Conservation (phyloP, 2,888 invertebrate genomes). For the Stenchaetothrips biformis region DNA sequence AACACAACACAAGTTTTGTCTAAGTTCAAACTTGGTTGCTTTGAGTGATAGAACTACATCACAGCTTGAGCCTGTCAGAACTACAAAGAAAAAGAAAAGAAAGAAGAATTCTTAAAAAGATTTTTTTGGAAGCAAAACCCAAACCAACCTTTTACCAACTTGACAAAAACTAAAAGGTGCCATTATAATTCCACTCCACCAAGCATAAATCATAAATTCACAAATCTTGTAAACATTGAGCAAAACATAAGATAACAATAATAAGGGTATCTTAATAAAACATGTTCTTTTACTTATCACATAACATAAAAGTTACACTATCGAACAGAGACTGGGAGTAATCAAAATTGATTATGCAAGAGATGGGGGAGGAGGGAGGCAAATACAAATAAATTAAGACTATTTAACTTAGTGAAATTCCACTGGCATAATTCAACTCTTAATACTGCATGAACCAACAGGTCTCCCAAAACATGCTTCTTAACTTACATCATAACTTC, state of each 20-base stretch:
- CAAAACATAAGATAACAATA: not conserved
- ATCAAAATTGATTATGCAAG: no score
- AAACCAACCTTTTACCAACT: not conserved
- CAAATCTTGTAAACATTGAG: not conserved
- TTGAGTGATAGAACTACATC: not conserved
- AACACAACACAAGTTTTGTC: conserved; percentile 13
- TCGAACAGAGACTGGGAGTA: no score
- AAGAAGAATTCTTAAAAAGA: not conserved
- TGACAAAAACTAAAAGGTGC: not conserved
- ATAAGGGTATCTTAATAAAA: not conserved
- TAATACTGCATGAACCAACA: no score
- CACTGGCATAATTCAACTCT: no score
- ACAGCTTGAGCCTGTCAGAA: not conserved
- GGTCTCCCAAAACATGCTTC: no score
- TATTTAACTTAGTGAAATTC: no score
- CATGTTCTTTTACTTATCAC: not conserved
- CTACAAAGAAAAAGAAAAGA: not conserved
- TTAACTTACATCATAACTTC: no score
- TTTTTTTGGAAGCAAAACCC: not conserved
- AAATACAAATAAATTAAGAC: no score
- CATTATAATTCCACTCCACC: not conserved
- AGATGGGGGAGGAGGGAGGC: no score
- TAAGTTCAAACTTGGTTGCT: not conserved
- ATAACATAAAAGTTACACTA: not conserved
- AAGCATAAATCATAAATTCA: not conserved